A percentile compares a stretch with the other conserved stretches of the same genome.
These are phyloP conservation scores for Heliothis subflexa DNA, from an alignment of 1,140 invertebrate species.

Conservation along the genomic window DNA sequence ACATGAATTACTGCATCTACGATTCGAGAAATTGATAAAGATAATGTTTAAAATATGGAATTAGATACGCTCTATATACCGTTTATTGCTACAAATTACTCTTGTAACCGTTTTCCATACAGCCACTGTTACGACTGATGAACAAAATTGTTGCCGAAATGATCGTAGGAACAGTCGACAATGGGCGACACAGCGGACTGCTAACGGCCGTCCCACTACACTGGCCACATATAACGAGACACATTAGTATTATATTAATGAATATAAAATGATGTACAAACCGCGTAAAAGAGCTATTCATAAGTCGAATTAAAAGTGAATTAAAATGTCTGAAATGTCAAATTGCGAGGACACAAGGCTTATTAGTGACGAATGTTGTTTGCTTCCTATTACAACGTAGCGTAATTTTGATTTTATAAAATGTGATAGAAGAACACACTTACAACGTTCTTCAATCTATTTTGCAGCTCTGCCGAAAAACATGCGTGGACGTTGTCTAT, in stretches of 20 bases:
- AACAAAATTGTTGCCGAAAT: constrained; percentile 45
- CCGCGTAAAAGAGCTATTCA: constrained; percentile 82
- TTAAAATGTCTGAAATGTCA: constrained; percentile 82
- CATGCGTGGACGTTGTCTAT: too few species aligned
- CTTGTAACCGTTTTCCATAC: constrained; percentile 60
- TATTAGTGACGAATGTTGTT: constrained; percentile 67
- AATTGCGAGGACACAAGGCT: constrained; percentile 71
- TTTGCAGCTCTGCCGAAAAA: not conserved
- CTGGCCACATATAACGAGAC: constrained; percentile 71
- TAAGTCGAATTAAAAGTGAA: constrained; percentile 81
- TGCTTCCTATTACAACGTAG: constrained; percentile 58
- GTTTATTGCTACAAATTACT: constrained; percentile 68
- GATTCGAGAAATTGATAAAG: constrained; percentile 61
- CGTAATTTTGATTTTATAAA: constrained; percentile 42
- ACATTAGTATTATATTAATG: constrained; percentile 81
- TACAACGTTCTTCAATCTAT: not conserved
- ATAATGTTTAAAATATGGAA: constrained; percentile 65
- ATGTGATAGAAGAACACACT: not conserved
- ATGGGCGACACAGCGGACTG: constrained; percentile 54
- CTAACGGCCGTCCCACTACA: constrained; percentile 56
- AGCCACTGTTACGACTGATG: constrained; percentile 39
- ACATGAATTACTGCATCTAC: constrained; percentile 49
- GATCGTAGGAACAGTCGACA: constrained; percentile 41
- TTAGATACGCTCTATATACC: constrained; percentile 67
- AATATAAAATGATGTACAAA: constrained; percentile 82